Conservation (phyloP, 2,797 vertebrate genomes). For the Rachycentron canadum region DNA sequence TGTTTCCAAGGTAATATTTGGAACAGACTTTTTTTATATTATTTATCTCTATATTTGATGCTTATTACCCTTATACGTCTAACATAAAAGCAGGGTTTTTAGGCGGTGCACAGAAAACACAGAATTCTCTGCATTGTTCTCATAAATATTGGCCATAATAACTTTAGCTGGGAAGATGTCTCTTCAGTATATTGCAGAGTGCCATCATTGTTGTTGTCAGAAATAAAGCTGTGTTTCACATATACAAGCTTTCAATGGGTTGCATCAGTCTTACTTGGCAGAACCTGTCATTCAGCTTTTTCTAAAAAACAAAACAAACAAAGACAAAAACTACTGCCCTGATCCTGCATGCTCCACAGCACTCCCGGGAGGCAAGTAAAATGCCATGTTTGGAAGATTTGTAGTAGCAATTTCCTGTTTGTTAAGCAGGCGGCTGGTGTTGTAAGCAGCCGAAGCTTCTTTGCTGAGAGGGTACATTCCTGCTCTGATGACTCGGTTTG, state of each 20-base stretch:
- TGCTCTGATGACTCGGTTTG: slow-evolving; percentile 47
- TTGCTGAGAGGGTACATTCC: slow-evolving; percentile 62
- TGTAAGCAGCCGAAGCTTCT: slow-evolving; percentile 45
- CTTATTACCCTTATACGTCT: background rate
- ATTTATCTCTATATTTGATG: background rate
- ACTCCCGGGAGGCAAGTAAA: slow-evolving; percentile 46
- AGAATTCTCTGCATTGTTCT: slow-evolving; percentile 21
- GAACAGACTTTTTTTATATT: background rate
- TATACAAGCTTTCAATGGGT: slow-evolving; percentile 64
- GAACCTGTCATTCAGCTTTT: slow-evolving; percentile 59
- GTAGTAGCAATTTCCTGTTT: slow-evolving; percentile 61
- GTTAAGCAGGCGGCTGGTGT: slow-evolving; percentile 32
- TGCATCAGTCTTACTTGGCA: slow-evolving; percentile 68
- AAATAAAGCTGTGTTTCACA: slow-evolving; percentile 41
- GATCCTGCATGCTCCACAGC: slow-evolving; percentile 58
- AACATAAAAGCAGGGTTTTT: background rate
- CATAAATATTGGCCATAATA: slow-evolving; percentile 15
- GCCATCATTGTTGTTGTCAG: slow-evolving; percentile 51
- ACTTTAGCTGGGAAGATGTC: slow-evolving; percentile 8
- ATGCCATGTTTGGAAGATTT: slow-evolving; percentile 65
- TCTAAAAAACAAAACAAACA: slow-evolving; percentile 54
- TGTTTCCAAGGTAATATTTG: background rate
- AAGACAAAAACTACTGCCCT: slow-evolving; percentile 40
- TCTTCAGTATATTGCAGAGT: slow-evolving; percentile 19
- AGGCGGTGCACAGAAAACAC: background rate